phyloP scores from a whole-genome alignment of 2,797 vertebrate species.

The Benthosema pterotum region DNA sequence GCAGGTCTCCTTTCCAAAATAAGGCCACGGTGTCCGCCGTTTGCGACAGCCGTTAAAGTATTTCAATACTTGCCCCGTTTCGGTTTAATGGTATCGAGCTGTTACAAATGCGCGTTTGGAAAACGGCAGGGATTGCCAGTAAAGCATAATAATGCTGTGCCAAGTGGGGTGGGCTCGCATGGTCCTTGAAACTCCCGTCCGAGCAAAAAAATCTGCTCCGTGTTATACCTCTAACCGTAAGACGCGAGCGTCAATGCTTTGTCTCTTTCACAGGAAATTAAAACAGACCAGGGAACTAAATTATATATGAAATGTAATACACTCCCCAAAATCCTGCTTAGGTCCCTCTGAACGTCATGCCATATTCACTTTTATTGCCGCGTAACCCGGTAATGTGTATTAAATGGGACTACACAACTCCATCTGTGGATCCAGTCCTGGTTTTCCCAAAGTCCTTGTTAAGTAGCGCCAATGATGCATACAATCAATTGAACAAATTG shows the following conservation, averaged over 20 bases:
- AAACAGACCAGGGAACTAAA: constrained; percentile 19
- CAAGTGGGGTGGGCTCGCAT: constrained; percentile 74
- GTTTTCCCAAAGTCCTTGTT: constrained; percentile 50
- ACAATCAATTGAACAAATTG: constrained; percentile 47
- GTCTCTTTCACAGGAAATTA: constrained; percentile 59
- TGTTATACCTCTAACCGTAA: constrained; percentile 37
- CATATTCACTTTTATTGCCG: not conserved
- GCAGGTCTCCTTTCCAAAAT: constrained; percentile 66
- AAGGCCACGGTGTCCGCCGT: constrained; percentile 69
- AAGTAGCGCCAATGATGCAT: constrained; percentile 42
- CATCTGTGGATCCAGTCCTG: constrained; percentile 55
- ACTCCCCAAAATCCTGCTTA: not conserved
- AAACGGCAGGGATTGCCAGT: constrained; percentile 41
- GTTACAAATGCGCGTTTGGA: constrained; percentile 28
- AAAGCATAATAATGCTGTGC: constrained; percentile 41
- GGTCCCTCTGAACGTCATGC: not conserved
- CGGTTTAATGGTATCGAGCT: constrained; percentile 72
- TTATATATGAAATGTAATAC: not conserved
- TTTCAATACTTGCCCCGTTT: constrained; percentile 31
- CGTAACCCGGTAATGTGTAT: not conserved
- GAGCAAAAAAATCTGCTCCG: constrained; percentile 62
- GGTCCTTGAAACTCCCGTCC: constrained; percentile 73
- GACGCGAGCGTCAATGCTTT: constrained; percentile 68
- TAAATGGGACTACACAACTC: not conserved
- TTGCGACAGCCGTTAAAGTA: constrained; percentile 25